Evolutionary conservation across 1,140 invertebrate genomes (phyloP), one percentile per base, ranked within the genome.

Genomic region (Drosophila nasuta): DNA sequence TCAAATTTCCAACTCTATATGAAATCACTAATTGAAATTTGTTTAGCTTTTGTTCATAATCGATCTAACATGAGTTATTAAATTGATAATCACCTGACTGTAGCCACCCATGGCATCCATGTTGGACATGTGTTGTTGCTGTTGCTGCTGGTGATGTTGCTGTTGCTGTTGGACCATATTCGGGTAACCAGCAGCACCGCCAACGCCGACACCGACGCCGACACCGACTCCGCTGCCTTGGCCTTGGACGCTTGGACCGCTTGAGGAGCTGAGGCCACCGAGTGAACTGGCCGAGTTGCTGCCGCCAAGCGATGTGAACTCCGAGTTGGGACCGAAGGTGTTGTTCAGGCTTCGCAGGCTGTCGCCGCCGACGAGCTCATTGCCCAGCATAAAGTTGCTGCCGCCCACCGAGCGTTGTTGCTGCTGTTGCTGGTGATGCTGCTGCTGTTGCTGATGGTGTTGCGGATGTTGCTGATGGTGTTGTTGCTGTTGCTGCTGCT

Each of bases 41-140:
- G 3, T 25, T 25, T 25, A 0, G 20, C 20, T 25, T 25, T 25
- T 25, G 20, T 25, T 25, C 20, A 25, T 25, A 25, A 25, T 25
- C 20, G 15, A 15, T 15, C 15, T 20, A 20, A 25, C 4, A 0
- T 4, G 20, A 25, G 20, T 25, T 25, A 25, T 25, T 25, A 25
- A 25, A 25, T 25, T 25, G 20, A 4, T 17, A 13, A 65, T 70
- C 28, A 92, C 91, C 91, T 92, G 91, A 88, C 79, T 88, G 76
- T 92, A 92, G 30, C 91, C 89, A 15, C 88, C 77, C 91, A 92
- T 92, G 64, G 89, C 83, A 30, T 92, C 91, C 91, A 92, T 92
- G 20, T 79, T 88, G 77, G 72, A 72, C 69, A 87, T 80, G 59
- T 87, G 82, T 74, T 82, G 81, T 13, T 82, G 80, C 46, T 81